Evolutionary conservation across 1,140 invertebrate genomes (phyloP).

Genomic region (Drosophila trapezifrons): DNA sequence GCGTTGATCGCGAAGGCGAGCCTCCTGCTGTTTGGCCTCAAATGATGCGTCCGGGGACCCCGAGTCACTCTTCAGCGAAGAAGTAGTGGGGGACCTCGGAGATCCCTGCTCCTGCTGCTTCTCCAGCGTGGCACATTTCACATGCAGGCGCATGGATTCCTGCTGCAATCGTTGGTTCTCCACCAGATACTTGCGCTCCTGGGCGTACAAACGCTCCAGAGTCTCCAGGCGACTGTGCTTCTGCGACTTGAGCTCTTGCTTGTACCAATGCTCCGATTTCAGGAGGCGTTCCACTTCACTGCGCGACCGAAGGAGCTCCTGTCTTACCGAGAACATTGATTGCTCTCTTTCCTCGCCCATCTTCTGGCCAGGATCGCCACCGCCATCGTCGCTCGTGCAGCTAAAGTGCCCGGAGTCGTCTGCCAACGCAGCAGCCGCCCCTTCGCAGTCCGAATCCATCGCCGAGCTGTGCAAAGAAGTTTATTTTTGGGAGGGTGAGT

Average conservation of each 20-base stretch:
- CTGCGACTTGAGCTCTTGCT: slow-evolving; percentile 71
- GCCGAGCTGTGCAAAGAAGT: slow-evolving; percentile 12
- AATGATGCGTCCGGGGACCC: slow-evolving; percentile 31
- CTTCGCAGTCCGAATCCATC: slow-evolving; percentile 55
- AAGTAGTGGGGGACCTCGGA: neutral
- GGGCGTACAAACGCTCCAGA: slow-evolving; percentile 71
- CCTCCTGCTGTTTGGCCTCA: slow-evolving; percentile 67
- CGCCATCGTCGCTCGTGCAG: slow-evolving; percentile 53
- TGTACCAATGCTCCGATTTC: slow-evolving; percentile 82
- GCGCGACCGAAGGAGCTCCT: slow-evolving; percentile 68
- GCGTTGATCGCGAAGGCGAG: slow-evolving; percentile 62
- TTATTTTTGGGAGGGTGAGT: slow-evolving; percentile 18
- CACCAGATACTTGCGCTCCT: slow-evolving; percentile 76
- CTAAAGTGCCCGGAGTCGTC: slow-evolving; percentile 70
- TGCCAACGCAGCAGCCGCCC: slow-evolving; percentile 29
- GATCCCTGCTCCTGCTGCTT: slow-evolving; percentile 26
- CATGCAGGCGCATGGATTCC: slow-evolving; percentile 59
- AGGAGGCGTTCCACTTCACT: slow-evolving; percentile 74
- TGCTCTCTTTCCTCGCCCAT: slow-evolving; percentile 12
- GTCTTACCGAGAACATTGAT: slow-evolving; percentile 55
- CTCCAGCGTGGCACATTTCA: slow-evolving; percentile 61
- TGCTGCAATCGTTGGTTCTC: slow-evolving; percentile 77
- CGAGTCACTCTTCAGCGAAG: neutral
- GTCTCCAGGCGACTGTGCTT: slow-evolving; percentile 72
- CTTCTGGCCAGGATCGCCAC: neutral